A percentile compares a stretch with the other conserved stretches of the same genome.
Evolutionary conservation across 2,113 vertebrate species (phyloP).

Genomic region (Greenwoodochromis staneri): DNA sequence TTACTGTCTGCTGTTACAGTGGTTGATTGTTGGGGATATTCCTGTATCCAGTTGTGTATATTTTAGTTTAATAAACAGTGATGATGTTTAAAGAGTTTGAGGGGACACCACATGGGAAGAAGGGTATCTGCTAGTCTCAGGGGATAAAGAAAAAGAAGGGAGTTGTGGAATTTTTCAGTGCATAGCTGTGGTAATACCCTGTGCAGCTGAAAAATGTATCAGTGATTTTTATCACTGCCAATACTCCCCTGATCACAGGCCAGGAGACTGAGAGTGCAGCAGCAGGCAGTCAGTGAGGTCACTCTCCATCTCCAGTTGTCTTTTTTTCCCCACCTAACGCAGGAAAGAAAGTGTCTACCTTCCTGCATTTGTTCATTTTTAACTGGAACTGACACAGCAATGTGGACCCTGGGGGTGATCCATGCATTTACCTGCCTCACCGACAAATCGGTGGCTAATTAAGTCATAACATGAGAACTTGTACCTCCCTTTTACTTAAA

Average conservation of each 20-base stretch:
- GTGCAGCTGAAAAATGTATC: constrained; percentile 34
- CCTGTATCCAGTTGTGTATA: background rate
- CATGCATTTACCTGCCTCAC: background rate
- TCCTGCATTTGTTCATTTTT: constrained; percentile 18
- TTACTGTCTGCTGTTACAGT: background rate
- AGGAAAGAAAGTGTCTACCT: background rate
- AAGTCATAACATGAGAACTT: constrained; percentile 5
- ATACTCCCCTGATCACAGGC: background rate
- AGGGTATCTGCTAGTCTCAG: background rate
- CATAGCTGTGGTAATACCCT: constrained; percentile 18
- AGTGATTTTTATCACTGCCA: background rate
- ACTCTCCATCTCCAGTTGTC: background rate
- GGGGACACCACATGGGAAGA: constrained; percentile 41
- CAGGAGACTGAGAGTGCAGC: background rate
- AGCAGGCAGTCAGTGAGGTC: background rate
- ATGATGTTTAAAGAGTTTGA: background rate
- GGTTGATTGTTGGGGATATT: background rate
- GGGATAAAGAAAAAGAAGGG: background rate
- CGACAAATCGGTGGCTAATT: constrained; percentile 44
- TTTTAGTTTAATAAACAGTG: background rate
- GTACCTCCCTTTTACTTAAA: background rate
- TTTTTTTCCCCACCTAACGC: background rate
- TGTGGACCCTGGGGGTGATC: background rate
- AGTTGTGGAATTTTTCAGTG: constrained; percentile 8
- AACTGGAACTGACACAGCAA: background rate